phyloP scores from a whole-genome alignment of 1,140 invertebrate species.

The Brachionus plicatilis region DNA sequence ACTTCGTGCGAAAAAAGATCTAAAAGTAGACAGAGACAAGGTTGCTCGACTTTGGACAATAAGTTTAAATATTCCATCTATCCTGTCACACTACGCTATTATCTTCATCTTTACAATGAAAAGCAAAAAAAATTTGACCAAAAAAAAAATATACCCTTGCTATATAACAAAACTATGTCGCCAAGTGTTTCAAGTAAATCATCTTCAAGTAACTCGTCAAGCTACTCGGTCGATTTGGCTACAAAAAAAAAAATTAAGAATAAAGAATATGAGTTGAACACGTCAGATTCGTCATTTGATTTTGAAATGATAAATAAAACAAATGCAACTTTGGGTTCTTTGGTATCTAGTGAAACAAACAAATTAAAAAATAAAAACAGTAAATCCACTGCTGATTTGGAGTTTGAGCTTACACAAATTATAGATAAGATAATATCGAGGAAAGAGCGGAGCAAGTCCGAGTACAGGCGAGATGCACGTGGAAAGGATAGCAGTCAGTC shows the following conservation, averaged over 20 bases:
- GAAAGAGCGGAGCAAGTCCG: background rate
- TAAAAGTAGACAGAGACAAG: background rate
- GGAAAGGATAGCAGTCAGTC: background rate
- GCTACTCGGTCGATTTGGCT: background rate
- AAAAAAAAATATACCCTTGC: background rate
- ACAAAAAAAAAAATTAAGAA: background rate
- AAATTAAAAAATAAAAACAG: background rate
- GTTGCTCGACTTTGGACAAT: background rate
- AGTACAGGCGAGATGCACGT: background rate
- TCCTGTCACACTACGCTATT: background rate
- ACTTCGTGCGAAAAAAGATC: background rate
- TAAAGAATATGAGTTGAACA: background rate
- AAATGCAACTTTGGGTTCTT: background rate
- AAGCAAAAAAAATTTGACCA: background rate
- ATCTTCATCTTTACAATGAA: background rate
- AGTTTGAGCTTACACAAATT: background rate
- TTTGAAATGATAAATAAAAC: background rate
- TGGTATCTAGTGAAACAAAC: background rate
- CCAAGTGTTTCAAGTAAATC: background rate
- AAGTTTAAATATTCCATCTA: background rate
- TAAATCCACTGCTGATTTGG: background rate
- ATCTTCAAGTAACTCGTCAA: background rate
- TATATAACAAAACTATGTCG: background rate
- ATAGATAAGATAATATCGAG: background rate
- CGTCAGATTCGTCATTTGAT: background rate